phyloP scores from a whole-genome alignment of 1,140 invertebrate genomes.

The Ips nitidus region DNA sequence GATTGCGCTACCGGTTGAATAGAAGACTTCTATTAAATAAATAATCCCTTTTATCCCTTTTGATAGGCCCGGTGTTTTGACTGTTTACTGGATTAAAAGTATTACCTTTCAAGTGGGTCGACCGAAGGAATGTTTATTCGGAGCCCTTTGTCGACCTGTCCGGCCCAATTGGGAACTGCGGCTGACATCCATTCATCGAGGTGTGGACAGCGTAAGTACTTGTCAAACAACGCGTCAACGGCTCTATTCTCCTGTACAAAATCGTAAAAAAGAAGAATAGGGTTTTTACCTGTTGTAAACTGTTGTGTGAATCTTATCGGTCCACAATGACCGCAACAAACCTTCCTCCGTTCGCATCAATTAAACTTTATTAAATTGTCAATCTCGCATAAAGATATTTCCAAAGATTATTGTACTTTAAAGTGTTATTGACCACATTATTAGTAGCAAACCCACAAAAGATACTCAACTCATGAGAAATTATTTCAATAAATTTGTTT shows the following conservation, averaged over 20 bases:
- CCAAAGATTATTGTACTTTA: too few species aligned
- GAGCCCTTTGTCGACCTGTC: slow-evolving; percentile 36
- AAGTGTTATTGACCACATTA: too few species aligned
- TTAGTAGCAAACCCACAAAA: too few species aligned
- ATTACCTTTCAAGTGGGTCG: slow-evolving; percentile 38
- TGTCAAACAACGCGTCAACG: slow-evolving; percentile 42
- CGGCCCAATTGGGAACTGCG: slow-evolving; percentile 36
- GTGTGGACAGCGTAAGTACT: slow-evolving; percentile 42
- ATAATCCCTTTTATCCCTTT: slow-evolving; percentile 25
- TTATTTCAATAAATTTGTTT: too few species aligned
- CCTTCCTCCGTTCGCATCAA: slow-evolving; percentile 1
- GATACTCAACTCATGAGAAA: too few species aligned
- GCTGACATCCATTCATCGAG: slow-evolving; percentile 41
- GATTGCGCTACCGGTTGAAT: not conserved
- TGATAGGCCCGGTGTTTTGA: slow-evolving; percentile 37
- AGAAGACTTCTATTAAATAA: slow-evolving; percentile 25
- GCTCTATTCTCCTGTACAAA: not conserved
- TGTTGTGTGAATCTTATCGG: slow-evolving; percentile 13
- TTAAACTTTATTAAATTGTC: slow-evolving; percentile 28
- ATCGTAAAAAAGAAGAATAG: slow-evolving; percentile 20
- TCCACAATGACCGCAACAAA: slow-evolving; percentile 20
- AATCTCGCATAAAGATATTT: not conserved
- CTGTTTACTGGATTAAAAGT: slow-evolving; percentile 39
- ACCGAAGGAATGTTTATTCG: slow-evolving; percentile 32
- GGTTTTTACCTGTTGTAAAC: slow-evolving; percentile 22